phyloP scores from a whole-genome alignment of 1,140 invertebrate genomes.

The Brachionus rubens region DNA sequence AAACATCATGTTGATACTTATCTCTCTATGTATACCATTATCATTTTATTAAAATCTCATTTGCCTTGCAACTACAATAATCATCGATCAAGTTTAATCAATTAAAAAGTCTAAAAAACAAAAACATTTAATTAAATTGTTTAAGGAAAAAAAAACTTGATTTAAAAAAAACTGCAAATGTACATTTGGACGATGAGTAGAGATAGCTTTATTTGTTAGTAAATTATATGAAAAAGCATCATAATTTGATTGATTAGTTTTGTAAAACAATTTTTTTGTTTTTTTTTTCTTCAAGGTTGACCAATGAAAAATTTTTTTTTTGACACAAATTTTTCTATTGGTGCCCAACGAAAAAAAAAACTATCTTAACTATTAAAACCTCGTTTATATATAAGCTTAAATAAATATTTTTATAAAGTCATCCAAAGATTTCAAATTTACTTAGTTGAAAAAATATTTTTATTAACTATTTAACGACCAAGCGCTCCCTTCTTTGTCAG shows the following conservation, averaged over 20 bases:
- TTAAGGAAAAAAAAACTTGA: background rate
- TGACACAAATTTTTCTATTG: background rate
- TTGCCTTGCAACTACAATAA: slow-evolving; percentile 25
- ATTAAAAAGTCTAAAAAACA: slow-evolving; percentile 29
- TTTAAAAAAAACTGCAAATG: slow-evolving; percentile 39
- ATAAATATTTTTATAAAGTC: slow-evolving; percentile 38
- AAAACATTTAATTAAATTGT: slow-evolving; percentile 45
- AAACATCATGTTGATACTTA: background rate
- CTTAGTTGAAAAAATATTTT: slow-evolving; percentile 37
- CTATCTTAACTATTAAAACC: background rate
- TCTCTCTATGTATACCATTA: slow-evolving; percentile 5
- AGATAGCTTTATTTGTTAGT: background rate
- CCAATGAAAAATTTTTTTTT: background rate
- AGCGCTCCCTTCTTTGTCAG: background rate
- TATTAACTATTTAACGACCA: slow-evolving; percentile 24
- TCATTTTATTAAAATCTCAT: background rate
- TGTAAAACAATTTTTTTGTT: slow-evolving; percentile 27
- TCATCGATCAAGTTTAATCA: slow-evolving; percentile 41
- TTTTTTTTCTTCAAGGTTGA: background rate
- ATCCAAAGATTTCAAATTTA: slow-evolving; percentile 23
- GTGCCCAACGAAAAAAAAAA: background rate
- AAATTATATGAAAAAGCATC: slow-evolving; percentile 37
- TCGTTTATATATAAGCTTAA: slow-evolving; percentile 32
- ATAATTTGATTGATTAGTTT: slow-evolving; percentile 44
- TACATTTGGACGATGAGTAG: background rate